Base-by-base conservation (phyloP, 2,888 invertebrate species). In the Drymonia ruficornis region DNA sequence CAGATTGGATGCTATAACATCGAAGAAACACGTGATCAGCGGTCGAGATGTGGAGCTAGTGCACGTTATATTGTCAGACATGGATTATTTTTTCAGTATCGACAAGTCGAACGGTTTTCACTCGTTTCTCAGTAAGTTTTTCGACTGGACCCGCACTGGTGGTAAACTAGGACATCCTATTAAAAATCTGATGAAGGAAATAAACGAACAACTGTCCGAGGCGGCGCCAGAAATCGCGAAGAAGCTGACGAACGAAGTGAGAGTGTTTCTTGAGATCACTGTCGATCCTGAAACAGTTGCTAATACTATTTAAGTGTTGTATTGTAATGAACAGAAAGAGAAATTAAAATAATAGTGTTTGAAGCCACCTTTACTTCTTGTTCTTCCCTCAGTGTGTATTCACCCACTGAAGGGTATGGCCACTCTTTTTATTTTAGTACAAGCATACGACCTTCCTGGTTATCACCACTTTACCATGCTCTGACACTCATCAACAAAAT, bases 51-150 rank as follows among this genome's bases (percentile, higher is more conserved):
- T 80, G 2, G 67, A 80, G 29, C 55, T 90, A 40, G 62, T 86
- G 0, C 72, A 86, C 44, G 70, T 69, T 0, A 87, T 89, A 55
- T 57, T 90, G 7, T 88, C 89, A 5, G 89, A 90, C 57, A 65
- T 90, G 72, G 89, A 90, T 59, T 78, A 83, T 46, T 69, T 84
- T 43, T 89, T 81, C 34, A 73, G 74, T 40, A 76, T 67, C 13
- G 60, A 67, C 0, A 80, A 72, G 19, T 48, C 62, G 0, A 78
- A 80, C 38, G 80, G 80, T 0, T 87, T 87, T 53, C 72, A 74
- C 43, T 52, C 50, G 4, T 86, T 87, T 55, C 52, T 86, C 38
- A 67, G 64, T 1, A 70, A 69, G 40, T 78, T 80, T 34, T 68
- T 67, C 16, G 73, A 74, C 18, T 82, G 86, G 82, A 29, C 61